Conservation (phyloP, 2,888 invertebrate genomes). For the Drosophila diplacantha region DNA sequence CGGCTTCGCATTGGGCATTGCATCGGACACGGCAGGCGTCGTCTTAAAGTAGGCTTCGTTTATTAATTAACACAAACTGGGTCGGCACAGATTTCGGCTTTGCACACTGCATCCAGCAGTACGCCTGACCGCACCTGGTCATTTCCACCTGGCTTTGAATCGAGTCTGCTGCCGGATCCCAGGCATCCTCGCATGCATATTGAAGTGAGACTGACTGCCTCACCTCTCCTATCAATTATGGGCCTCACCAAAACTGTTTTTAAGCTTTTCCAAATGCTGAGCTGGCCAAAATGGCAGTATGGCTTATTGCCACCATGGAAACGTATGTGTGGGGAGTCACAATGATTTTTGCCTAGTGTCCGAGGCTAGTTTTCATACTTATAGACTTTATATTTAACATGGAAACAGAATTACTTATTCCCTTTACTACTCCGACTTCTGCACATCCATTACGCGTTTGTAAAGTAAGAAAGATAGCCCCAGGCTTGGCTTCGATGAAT, state of each 20-base stretch:
- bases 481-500: constrained; percentile 4
- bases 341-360: neutral
- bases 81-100: constrained; percentile 4
- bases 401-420: neutral
- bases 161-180: neutral
- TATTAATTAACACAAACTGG: constrained; percentile 48
- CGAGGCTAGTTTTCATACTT: neutral
- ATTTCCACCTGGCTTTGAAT: neutral
- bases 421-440: neutral
- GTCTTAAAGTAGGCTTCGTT: constrained; percentile 47
- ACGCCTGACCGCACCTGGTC: constrained; percentile 7
- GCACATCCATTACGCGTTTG: constrained; percentile 6
- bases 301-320: constrained; percentile 9
- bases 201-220: constrained; percentile 13
- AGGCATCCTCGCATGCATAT: constrained; percentile 4
- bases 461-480: constrained; percentile 8
- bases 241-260: constrained; percentile 11
- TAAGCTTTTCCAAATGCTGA: constrained; percentile 13
- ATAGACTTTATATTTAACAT: too few relatives aligned
- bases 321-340: neutral
- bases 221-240: constrained; percentile 24
- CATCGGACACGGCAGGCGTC: constrained; percentile 36
- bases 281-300: neutral
- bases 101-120: constrained; percentile 2
- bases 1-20: constrained; percentile 14